A percentile compares a stretch with the other conserved stretches of the same genome.
Conservation (phyloP, 2,888 invertebrate species). For the Allophyes oxyacanthae region DNA sequence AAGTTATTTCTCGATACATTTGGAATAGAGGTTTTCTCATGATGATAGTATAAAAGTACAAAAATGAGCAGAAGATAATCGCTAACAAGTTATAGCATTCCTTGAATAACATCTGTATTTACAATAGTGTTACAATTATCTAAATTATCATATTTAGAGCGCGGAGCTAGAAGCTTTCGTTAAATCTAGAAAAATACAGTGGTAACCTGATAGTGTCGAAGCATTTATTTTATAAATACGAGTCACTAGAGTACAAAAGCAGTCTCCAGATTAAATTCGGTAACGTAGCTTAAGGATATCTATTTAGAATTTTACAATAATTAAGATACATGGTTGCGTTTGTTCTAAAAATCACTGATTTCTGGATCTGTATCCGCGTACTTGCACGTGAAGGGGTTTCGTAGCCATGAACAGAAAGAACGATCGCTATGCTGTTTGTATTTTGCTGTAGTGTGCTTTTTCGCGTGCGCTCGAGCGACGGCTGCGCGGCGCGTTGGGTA, state of each 20-base stretch:
- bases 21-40: conserved; percentile 58
- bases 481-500: conserved; percentile 86
- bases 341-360: conserved; percentile 90
- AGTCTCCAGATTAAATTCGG: conserved; percentile 90
- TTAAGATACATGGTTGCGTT: conserved; percentile 63
- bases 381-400: conserved; percentile 94
- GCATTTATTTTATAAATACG: conserved; percentile 81
- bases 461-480: conserved; percentile 84
- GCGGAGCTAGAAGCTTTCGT: conserved; percentile 73
- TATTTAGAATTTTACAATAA: conserved; percentile 67
- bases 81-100: conserved; percentile 68
- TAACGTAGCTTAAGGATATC: conserved; percentile 87
- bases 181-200: conserved; percentile 86
- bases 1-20: conserved; percentile 48
- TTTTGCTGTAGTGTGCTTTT: conserved; percentile 89
- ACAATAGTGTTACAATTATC: conserved; percentile 67
- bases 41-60: conserved; percentile 85
- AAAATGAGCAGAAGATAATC: conserved; percentile 79
- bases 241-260: conserved; percentile 86
- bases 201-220: conserved; percentile 85
- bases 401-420: conserved; percentile 93
- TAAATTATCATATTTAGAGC: conserved; percentile 56
- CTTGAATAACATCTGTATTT: conserved; percentile 75
- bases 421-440: conserved; percentile 92
- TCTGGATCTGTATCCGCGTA: conserved; percentile 93